Conservation (phyloP, 2,113 vertebrate species). For the Campylomormyrus numenius region DNA sequence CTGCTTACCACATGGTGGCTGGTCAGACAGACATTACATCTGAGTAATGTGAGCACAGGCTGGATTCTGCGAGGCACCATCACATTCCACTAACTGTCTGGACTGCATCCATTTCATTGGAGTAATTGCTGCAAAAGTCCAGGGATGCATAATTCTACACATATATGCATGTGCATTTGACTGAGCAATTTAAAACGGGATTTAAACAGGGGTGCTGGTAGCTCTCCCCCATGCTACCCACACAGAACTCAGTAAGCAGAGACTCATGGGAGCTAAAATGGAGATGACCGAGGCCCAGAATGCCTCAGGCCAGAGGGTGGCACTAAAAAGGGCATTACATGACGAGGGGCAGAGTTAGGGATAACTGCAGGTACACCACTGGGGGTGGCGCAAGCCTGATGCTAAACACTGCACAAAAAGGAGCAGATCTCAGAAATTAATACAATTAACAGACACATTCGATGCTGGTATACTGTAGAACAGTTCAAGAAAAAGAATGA, state of each 20-base stretch:
- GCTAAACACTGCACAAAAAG: not conserved
- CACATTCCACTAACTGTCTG: not conserved
- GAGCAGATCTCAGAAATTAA: not conserved
- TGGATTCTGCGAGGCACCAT: not conserved
- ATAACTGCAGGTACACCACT: not conserved
- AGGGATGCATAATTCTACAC: not conserved
- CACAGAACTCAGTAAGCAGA: not conserved
- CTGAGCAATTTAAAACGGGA: not conserved
- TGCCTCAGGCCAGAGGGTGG: not conserved
- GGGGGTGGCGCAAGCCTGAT: not conserved
- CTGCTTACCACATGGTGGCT: not conserved
- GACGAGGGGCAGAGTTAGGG: not conserved
- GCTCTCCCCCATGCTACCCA: not conserved
- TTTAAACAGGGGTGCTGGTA: not conserved
- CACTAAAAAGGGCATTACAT: not conserved
- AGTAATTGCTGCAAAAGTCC: not conserved
- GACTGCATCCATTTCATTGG: not conserved
- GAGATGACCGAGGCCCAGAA: not conserved
- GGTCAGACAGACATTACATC: not conserved
- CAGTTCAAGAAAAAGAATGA: not conserved
- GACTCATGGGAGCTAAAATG: not conserved
- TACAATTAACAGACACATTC: not conserved
- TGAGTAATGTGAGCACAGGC: not conserved
- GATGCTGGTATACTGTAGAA: not conserved
- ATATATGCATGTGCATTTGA: not conserved